phyloP scores from a whole-genome alignment of 2,797 vertebrate genomes.

The Nasua narica region DNA sequence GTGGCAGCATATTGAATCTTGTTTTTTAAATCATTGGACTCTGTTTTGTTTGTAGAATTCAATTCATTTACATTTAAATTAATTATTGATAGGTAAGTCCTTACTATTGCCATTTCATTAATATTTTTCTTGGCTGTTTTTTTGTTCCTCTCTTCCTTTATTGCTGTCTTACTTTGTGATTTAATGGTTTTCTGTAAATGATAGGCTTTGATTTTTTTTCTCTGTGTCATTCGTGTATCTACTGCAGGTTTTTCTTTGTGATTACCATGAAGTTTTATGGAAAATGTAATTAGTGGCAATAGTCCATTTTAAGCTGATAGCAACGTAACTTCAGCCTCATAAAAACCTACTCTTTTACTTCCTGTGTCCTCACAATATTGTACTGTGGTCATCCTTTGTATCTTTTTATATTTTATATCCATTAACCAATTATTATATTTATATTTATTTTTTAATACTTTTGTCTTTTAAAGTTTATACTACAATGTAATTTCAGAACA shows the following conservation, averaged over 20 bases:
- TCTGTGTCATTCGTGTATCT: not conserved
- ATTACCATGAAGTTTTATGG: not conserved
- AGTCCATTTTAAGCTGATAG: not conserved
- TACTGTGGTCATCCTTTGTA: not conserved
- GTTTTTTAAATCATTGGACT: not conserved
- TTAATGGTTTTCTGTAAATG: not conserved
- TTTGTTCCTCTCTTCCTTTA: not conserved
- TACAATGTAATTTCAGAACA: not conserved
- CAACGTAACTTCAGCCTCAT: not conserved
- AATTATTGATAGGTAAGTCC: not conserved
- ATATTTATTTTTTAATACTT: not conserved
- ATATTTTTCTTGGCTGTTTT: not conserved
- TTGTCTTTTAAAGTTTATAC: not conserved
- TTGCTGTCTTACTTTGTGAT: not conserved
- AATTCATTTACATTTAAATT: not conserved
- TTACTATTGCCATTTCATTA: not conserved
- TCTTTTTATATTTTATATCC: not conserved
- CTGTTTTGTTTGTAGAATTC: not conserved
- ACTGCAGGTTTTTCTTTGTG: not conserved
- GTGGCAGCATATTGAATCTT: not conserved
- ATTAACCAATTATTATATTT: not conserved
- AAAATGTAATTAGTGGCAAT: not conserved
- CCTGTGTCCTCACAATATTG: not conserved
- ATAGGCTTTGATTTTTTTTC: not conserved
- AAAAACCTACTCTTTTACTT: not conserved